Percentiles rank a stretch among this genome's conserved stretches.
Evolutionary conservation across 2,888 invertebrate species (phyloP).

Genomic region (Brachycybe producta): DNA sequence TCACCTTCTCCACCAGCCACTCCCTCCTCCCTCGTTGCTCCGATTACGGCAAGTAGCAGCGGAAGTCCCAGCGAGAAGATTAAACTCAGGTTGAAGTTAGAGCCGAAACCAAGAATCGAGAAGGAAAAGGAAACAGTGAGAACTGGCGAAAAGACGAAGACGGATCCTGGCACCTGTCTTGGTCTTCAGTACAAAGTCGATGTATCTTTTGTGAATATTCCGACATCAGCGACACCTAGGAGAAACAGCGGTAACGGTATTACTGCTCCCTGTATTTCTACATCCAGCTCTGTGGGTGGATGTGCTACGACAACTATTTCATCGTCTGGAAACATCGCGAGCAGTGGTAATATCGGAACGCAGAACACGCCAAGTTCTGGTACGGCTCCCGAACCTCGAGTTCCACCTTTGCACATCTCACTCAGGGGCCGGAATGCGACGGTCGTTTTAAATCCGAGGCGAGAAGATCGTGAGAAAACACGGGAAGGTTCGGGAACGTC

Average conservation of each 20-base stretch:
- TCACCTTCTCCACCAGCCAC: background rate
- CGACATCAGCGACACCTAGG: slow-evolving; percentile 16
- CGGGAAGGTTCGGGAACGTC: background rate
- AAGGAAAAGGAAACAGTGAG: slow-evolving; percentile 19
- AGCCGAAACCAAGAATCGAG: slow-evolving; percentile 30
- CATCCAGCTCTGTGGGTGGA: too few species aligned
- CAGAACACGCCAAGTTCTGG: slow-evolving; percentile 12
- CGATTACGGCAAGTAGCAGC: background rate
- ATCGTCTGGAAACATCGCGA: background rate
- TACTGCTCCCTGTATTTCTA: too few species aligned
- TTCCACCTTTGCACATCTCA: slow-evolving; percentile 78
- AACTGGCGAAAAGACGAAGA: slow-evolving; percentile 9
- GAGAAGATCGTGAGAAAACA: slow-evolving; percentile 17
- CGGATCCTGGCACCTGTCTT: background rate
- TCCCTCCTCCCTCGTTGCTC: background rate
- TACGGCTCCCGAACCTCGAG: slow-evolving; percentile 50
- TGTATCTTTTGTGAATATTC: slow-evolving; percentile 54
- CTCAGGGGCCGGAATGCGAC: slow-evolving; percentile 65
- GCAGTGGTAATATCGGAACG: background rate
- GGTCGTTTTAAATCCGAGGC: slow-evolving; percentile 48
- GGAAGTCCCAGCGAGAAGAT: slow-evolving; percentile 52
- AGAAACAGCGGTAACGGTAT: background rate
- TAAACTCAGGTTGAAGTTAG: slow-evolving; percentile 65
- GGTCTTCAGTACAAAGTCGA: slow-evolving; percentile 68
- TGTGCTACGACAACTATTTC: background rate